Base-by-base conservation (phyloP, 1,140 invertebrate genomes). In the Drosophila funebris region DNA sequence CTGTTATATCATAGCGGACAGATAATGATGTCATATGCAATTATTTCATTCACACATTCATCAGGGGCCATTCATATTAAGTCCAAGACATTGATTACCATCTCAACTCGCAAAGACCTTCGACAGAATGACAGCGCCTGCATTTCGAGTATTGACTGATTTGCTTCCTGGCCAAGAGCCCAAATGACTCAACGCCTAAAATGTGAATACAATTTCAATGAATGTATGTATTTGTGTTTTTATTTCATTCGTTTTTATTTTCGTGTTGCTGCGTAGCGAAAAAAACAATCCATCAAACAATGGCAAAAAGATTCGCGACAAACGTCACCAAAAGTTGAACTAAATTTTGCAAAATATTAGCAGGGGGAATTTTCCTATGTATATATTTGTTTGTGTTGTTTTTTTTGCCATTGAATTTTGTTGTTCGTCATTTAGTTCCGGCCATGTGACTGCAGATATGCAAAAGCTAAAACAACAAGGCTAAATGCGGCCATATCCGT, bases 281-380 rank as follows among this genome's bases (percentile, higher is more conserved):
- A 56, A 63, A 43, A 71, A 72, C 79, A 64, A 83, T 79, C 74
- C 67, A 76, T 83, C 80, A 83, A 76, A 69, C 63, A 68, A 62
- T 48, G 27, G 41, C 71, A 64, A 20, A 41, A 29, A 56, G 71
- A 64, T 67, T 58, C 18, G 80, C 79, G 57, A 79, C 68, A 84
- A 85, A 76, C 81, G 80, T 85, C 80, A 84, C 60, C 27, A 64
- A 76, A 60, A 74, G 9, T 20, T 13, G 27, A 22, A 46, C 43
- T 4, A 57, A 62, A 56, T 39, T 39, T 52, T 41, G 39, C 24
- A 48, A 58, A 53, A 18, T 14, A 48, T 29, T 11, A 36, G 4
- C n/a, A 20, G 29, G 52, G 27, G 7, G 37, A 50, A 50, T 61
- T 50, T 61, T 48, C 43, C 18, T 33, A 18, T n/a, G n/a, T n/a